These are phyloP conservation scores for Ursus arctos DNA, from an alignment of 2,113 vertebrate genomes.

Conservation along the genomic window DNA sequence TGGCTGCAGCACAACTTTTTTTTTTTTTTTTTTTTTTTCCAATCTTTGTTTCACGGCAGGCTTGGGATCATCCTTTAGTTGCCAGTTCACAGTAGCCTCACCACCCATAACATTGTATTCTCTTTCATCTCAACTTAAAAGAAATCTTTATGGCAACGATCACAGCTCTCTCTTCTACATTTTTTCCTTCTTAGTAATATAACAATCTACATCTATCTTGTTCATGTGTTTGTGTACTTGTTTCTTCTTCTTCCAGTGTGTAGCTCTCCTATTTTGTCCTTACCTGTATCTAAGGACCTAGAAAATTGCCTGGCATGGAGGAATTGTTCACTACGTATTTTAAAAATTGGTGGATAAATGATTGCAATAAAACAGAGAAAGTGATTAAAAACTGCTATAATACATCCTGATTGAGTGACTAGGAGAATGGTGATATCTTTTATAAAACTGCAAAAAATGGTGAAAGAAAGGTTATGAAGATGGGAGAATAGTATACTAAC, in stretches of 20 bases:
- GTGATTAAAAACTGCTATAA: background rate
- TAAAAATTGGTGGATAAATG: background rate
- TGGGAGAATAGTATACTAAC: background rate
- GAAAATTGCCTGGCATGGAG: background rate
- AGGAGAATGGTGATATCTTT: background rate
- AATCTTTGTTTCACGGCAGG: background rate
- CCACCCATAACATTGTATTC: background rate
- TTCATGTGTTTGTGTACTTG: background rate
- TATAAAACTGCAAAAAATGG: background rate
- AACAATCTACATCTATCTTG: background rate
- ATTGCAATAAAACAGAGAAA: background rate
- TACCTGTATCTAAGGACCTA: background rate
- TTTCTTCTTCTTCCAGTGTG: background rate
- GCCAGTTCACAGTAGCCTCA: background rate
- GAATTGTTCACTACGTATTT: background rate
- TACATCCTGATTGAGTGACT: background rate
- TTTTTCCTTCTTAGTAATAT: background rate
- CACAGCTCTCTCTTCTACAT: background rate
- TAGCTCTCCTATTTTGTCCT: background rate
- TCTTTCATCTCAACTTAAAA: background rate
- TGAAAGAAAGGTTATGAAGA: background rate
- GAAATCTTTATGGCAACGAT: background rate
- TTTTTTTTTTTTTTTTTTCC: background rate
- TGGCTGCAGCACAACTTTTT: background rate
- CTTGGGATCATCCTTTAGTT: background rate